phyloP scores from a whole-genome alignment of 2,888 invertebrate species.

The Hartigia nigra region DNA sequence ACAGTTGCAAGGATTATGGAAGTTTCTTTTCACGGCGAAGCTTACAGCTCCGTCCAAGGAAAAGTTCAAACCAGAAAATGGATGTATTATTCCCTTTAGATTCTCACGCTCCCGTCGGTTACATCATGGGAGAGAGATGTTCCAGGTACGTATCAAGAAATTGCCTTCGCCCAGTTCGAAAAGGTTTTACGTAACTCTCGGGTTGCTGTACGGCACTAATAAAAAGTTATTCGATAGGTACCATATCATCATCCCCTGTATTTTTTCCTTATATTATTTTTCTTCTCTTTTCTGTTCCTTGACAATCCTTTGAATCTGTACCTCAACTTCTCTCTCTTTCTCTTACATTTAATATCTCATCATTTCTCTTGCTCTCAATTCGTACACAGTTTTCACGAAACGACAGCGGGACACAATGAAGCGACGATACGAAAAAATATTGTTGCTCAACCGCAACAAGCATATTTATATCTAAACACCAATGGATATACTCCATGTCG shows the following conservation, averaged over 20 bases:
- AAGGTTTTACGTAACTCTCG: background rate
- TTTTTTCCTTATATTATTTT: background rate
- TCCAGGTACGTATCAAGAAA: background rate
- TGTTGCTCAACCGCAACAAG: background rate
- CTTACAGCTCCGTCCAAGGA: slow-evolving; percentile 40
- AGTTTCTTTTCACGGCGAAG: slow-evolving; percentile 45
- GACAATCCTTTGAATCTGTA: background rate
- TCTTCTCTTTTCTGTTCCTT: background rate
- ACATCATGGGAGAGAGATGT: slow-evolving; percentile 14
- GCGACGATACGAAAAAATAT: background rate
- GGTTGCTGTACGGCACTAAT: background rate
- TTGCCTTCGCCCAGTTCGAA: background rate
- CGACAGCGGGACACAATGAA: no score
- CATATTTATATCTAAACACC: background rate
- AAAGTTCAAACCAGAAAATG: slow-evolving; percentile 24
- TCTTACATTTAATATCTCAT: no score
- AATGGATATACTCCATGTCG: background rate
- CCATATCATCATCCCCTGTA: background rate
- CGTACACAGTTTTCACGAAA: no score
- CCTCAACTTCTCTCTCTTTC: background rate
- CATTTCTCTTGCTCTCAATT: no score
- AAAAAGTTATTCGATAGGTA: background rate
- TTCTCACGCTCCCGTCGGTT: slow-evolving; percentile 33
- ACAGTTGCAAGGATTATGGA: slow-evolving; percentile 44
- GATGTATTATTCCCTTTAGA: slow-evolving; percentile 46